These are phyloP conservation scores for Leptothorax acervorum DNA, from an alignment of 2,888 invertebrate species.

Conservation along the genomic window DNA sequence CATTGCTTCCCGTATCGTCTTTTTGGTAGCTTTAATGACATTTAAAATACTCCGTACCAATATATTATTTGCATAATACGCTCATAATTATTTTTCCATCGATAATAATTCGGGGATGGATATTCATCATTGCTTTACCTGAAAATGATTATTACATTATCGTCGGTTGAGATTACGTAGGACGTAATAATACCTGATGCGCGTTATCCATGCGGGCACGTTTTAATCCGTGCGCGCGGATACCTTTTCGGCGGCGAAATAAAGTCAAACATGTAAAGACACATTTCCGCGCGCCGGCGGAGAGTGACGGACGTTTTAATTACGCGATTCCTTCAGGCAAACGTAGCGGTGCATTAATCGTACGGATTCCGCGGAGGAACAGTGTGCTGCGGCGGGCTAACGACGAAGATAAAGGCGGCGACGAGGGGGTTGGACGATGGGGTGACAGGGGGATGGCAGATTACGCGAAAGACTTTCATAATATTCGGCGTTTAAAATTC, in stretches of 20 bases:
- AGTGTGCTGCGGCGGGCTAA: slow-evolving; percentile 46
- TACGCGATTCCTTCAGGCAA: slow-evolving; percentile 74
- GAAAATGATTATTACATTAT: slow-evolving; percentile 40
- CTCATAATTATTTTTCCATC: slow-evolving; percentile 43
- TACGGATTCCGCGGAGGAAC: slow-evolving; percentile 67
- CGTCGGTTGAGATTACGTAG: slow-evolving; percentile 16
- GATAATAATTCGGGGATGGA: slow-evolving; percentile 19
- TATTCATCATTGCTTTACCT: slow-evolving; percentile 19
- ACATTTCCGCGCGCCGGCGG: slow-evolving; percentile 44
- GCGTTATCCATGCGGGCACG: slow-evolving; percentile 12
- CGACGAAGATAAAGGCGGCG: slow-evolving; percentile 35
- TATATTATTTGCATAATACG: slow-evolving; percentile 35
- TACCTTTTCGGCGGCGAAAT: slow-evolving; percentile 34
- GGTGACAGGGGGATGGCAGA: slow-evolving; percentile 66
- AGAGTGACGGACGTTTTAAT: slow-evolving; percentile 77
- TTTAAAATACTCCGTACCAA: slow-evolving; percentile 27
- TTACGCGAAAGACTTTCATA: slow-evolving; percentile 82
- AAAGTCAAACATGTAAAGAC: slow-evolving; percentile 52
- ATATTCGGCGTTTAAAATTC: slow-evolving; percentile 83
- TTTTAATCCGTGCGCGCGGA: slow-evolving; percentile 20
- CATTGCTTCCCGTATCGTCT: not conserved
- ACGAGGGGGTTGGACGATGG: slow-evolving; percentile 50
- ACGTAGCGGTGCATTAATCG: slow-evolving; percentile 77
- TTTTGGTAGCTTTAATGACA: slow-evolving; percentile 28
- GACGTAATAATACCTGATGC: slow-evolving; percentile 37